Conservation (phyloP, 2,797 vertebrate species). For the Hoplostethus atlanticus region DNA sequence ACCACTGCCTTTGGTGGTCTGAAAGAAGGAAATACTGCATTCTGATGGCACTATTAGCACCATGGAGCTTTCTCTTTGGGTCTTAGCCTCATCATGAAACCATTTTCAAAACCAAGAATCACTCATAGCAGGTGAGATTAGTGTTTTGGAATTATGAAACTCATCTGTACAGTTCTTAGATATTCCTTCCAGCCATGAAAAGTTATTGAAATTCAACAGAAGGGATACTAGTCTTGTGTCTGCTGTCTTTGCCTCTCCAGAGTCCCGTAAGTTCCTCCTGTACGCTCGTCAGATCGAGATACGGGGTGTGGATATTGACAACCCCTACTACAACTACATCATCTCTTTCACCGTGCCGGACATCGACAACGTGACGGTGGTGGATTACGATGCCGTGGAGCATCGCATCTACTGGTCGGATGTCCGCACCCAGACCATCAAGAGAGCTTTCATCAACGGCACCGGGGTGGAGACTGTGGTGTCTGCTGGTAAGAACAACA, state of each 20-base stretch:
- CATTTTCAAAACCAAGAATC: neutral
- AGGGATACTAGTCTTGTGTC: neutral
- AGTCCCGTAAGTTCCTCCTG: conserved; percentile 95
- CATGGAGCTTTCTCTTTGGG: neutral
- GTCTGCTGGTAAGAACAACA: conserved; percentile 88
- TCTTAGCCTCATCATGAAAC: neutral
- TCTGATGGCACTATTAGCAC: neutral
- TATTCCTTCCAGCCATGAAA: neutral
- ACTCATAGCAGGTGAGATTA: neutral
- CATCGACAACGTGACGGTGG: conserved; percentile 96
- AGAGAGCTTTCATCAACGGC: conserved; percentile 96
- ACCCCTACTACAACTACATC: conserved; percentile 99
- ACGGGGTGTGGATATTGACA: conserved; percentile 94
- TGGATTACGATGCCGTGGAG: conserved; percentile 95
- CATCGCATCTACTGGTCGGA: conserved; percentile 99
- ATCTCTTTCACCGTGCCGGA: conserved; percentile 98
- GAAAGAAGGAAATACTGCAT: no score
- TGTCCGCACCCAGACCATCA: conserved; percentile 96
- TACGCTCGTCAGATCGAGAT: conserved; percentile 99
- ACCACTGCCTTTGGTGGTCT: no score
- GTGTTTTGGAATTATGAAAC: neutral
- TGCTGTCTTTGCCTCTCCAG: conserved; percentile 70
- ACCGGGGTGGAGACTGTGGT: conserved; percentile 96
- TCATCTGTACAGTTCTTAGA: neutral
- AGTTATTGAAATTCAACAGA: neutral